phyloP scores from a whole-genome alignment of 2,113 vertebrate species.

The Motacilla tschutschensis region DNA sequence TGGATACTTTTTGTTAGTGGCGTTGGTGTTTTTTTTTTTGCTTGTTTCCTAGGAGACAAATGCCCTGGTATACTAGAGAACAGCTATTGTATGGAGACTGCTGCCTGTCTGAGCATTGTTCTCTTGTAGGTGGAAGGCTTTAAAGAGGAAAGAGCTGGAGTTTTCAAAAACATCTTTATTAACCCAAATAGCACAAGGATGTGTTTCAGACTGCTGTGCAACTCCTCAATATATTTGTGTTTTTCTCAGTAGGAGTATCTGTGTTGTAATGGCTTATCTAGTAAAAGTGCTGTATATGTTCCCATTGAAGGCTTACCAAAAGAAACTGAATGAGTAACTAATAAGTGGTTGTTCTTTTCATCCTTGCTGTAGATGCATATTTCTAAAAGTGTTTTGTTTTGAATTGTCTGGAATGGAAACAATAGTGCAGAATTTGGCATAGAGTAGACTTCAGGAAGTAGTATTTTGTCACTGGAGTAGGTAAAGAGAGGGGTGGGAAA shows the following conservation, averaged over 20 bases:
- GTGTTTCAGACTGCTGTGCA: not conserved
- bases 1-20: slow-evolving; percentile 13
- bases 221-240: not conserved
- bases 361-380: not conserved
- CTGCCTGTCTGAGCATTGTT: slow-evolving; percentile 42
- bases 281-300: not conserved
- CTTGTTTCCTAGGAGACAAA: slow-evolving; percentile 67
- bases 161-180: slow-evolving; percentile 31
- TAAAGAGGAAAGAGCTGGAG: not conserved
- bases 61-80: slow-evolving; percentile 9
- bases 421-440: not conserved
- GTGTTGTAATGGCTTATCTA: not conserved
- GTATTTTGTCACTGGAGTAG: not conserved
- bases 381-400: not conserved
- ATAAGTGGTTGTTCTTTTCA: not conserved
- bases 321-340: not conserved
- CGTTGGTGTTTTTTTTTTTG: not conserved
- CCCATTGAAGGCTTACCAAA: not conserved
- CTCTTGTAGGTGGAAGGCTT: slow-evolving; percentile 23
- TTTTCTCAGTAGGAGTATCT: not conserved
- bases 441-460: not conserved
- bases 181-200: not conserved
- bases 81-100: slow-evolving; percentile 25
- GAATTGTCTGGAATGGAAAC: not conserved
- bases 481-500: not conserved